phyloP scores from a whole-genome alignment of 2,113 vertebrate genomes.

The Hystrix brachyura region DNA sequence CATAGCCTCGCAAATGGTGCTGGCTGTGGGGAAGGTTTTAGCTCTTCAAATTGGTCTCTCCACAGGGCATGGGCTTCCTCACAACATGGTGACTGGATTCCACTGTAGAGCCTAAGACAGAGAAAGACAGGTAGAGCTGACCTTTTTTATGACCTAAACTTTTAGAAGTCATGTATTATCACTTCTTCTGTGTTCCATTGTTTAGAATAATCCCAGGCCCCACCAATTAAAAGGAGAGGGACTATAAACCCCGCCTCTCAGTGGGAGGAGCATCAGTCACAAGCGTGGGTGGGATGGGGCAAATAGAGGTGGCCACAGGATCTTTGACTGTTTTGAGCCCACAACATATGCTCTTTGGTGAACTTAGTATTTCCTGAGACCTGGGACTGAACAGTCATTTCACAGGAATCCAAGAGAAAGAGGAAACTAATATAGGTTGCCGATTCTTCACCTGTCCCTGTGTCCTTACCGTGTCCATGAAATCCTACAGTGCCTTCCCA shows the following conservation, averaged over 20 bases:
- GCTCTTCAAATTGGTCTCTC: not conserved
- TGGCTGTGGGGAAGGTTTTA: not conserved
- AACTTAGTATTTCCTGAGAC: not conserved
- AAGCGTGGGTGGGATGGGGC: not conserved
- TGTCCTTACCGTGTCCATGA: not conserved
- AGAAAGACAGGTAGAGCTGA: not conserved
- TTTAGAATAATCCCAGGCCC: not conserved
- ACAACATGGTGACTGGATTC: not conserved
- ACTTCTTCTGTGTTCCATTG: not conserved
- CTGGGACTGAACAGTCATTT: not conserved
- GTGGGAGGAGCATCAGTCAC: not conserved
- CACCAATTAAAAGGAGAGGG: not conserved
- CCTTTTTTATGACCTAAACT: not conserved
- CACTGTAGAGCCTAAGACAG: not conserved
- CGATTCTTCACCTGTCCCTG: not conserved
- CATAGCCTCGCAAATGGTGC: not conserved
- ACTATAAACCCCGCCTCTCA: not conserved
- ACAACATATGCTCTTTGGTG: not conserved
- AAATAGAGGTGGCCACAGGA: not conserved
- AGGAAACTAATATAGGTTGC: not conserved
- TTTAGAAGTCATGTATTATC: not conserved
- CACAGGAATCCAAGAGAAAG: not conserved
- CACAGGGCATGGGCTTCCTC: not conserved
- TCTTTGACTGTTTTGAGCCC: not conserved
- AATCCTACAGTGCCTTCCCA: not conserved